A percentile compares a stretch with the other conserved stretches of the same genome.
Evolutionary conservation across 2,113 vertebrate species (phyloP).

Genomic region (Corvus hawaiiensis): DNA sequence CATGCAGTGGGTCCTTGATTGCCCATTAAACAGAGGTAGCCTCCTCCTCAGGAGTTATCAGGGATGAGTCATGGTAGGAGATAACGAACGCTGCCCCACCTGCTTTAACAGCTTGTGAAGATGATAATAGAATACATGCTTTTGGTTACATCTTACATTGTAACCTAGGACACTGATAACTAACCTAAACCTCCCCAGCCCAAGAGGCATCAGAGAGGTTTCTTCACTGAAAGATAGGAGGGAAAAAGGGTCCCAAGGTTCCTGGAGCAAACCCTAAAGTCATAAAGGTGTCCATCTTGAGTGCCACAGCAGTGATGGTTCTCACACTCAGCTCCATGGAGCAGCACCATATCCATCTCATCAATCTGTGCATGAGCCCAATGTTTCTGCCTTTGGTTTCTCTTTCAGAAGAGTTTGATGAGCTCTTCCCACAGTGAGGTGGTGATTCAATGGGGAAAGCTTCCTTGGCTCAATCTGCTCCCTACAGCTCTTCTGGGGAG

Average conservation of each 20-base stretch:
- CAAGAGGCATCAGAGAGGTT: not conserved
- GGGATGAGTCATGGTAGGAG: too few relatives aligned
- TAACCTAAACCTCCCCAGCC: not conserved
- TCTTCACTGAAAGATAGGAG: not conserved
- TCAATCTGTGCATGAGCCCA: not conserved
- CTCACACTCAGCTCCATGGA: not conserved
- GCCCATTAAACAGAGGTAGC: too few relatives aligned
- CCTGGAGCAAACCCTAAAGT: not conserved
- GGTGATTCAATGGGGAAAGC: not conserved
- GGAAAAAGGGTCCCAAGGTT: not conserved
- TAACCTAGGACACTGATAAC: not conserved
- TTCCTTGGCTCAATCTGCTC: not conserved
- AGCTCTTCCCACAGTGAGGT: not conserved
- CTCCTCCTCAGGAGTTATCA: too few relatives aligned
- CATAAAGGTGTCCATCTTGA: not conserved
- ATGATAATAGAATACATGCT: too few relatives aligned
- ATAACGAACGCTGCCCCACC: too few relatives aligned
- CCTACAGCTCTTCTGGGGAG: not conserved
- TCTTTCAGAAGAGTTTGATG: not conserved
- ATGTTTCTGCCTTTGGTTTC: not conserved
- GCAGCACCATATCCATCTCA: not conserved
- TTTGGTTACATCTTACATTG: too few relatives aligned
- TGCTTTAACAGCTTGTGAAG: too few relatives aligned
- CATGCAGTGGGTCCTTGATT: too few relatives aligned
- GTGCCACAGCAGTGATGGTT: not conserved